These are phyloP conservation scores for Chouioia cunea DNA, from an alignment of 2,888 invertebrate species.

Conservation along the genomic window DNA sequence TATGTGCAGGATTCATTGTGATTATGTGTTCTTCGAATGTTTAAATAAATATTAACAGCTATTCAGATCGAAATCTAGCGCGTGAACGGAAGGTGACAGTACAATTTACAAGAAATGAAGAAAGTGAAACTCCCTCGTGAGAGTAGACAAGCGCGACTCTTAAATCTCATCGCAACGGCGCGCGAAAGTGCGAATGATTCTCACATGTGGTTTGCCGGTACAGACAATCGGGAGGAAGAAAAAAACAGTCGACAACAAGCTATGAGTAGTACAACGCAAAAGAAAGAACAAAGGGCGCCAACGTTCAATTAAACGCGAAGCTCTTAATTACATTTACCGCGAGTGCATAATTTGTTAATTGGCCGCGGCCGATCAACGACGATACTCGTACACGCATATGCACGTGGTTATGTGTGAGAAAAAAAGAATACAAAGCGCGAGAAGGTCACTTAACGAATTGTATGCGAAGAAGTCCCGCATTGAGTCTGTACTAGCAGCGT, in stretches of 20 bases:
- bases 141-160: background rate
- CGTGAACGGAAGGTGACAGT: no score
- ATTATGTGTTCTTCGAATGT: no score
- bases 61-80: no score
- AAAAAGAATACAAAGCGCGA: conserved; percentile 14
- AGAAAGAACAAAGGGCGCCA: conserved; percentile 37
- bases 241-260: background rate
- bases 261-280: conserved; percentile 16
- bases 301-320: conserved; percentile 49
- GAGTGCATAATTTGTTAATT: conserved; percentile 55
- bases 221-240: background rate
- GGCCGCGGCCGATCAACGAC: conserved; percentile 46
- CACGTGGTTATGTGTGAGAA: conserved; percentile 20
- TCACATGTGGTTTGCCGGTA: conserved; percentile 9
- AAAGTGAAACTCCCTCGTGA: conserved; percentile 32
- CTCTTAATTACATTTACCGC: conserved; percentile 52
- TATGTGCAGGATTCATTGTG: no score
- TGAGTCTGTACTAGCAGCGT: conserved; percentile 15
- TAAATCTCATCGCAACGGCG: background rate
- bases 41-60: no score
- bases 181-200: conserved; percentile 34
- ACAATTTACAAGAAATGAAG: background rate
- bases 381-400: conserved; percentile 35
- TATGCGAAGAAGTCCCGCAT: background rate
- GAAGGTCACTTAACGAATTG: conserved; percentile 10